These are phyloP conservation scores for Coboldia fuscipes DNA, from an alignment of 1,140 invertebrate genomes.

Conservation along the genomic window DNA sequence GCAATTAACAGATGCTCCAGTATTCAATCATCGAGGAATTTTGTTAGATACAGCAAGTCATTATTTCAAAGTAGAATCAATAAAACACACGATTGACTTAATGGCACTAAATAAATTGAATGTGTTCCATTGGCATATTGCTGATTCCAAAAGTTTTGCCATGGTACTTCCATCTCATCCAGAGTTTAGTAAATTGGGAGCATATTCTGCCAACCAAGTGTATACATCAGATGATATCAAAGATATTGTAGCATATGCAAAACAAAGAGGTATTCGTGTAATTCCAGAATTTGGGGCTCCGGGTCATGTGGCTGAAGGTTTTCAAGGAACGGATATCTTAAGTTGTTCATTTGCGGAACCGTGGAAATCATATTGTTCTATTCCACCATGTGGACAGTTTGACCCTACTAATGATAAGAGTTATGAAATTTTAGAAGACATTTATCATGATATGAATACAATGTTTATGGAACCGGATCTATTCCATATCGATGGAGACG, in stretches of 20 bases:
- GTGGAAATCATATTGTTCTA: slow-evolving; percentile 51
- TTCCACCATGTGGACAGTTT: slow-evolving; percentile 67
- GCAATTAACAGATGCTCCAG: slow-evolving; percentile 38
- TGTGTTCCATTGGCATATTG: slow-evolving; percentile 69
- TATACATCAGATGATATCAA: slow-evolving; percentile 48
- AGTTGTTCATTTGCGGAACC: slow-evolving; percentile 49
- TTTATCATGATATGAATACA: slow-evolving; percentile 46
- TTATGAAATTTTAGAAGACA: slow-evolving; percentile 40
- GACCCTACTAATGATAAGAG: slow-evolving; percentile 59
- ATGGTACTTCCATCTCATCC: slow-evolving; percentile 48
- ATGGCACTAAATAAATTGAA: slow-evolving; percentile 70
- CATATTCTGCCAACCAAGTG: slow-evolving; percentile 40
- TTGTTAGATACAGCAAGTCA: slow-evolving; percentile 55
- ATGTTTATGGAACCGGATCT: slow-evolving; percentile 29
- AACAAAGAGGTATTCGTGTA: slow-evolving; percentile 45
- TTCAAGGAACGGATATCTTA: slow-evolving; percentile 47
- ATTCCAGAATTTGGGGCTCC: slow-evolving; percentile 69
- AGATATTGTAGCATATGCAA: slow-evolving; percentile 46
- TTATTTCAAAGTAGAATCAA: slow-evolving; percentile 37
- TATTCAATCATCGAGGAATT: slow-evolving; percentile 45
- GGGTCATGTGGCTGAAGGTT: slow-evolving; percentile 62
- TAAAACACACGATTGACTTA: slow-evolving; percentile 50
- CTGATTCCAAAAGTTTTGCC: slow-evolving; percentile 69
- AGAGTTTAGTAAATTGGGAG: slow-evolving; percentile 43
- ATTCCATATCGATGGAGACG: slow-evolving; percentile 71